phyloP scores from a whole-genome alignment of 1,140 invertebrate species.

The Spodoptera litura region DNA sequence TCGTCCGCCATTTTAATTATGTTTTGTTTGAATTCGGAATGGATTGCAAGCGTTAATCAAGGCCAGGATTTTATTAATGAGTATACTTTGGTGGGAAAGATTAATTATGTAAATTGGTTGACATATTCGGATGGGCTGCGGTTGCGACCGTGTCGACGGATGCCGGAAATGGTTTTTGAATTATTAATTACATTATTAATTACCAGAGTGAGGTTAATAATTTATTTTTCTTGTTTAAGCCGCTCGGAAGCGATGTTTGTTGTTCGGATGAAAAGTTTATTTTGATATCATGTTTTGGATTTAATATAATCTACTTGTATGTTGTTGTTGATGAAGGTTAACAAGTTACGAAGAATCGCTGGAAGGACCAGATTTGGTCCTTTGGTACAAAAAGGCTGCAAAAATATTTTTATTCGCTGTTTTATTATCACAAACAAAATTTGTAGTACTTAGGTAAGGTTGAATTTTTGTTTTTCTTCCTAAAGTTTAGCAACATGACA shows the following conservation, averaged over 20 bases:
- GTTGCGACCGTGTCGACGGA: conserved; percentile 25
- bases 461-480: not conserved
- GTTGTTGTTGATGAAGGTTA: not conserved
- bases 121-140: conserved; percentile 44
- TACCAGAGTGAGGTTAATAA: conserved; percentile 28
- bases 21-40: conserved; percentile 45
- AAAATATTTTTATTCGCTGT: not conserved
- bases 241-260: not conserved
- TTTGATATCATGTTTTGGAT: not conserved
- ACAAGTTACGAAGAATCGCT: not conserved
- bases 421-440: too few relatives aligned
- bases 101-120: conserved; percentile 51
- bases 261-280: not conserved
- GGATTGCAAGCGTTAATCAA: conserved; percentile 47
- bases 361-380: too few relatives aligned
- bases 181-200: conserved; percentile 43
- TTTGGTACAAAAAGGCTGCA: too few relatives aligned
- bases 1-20: conserved; percentile 38
- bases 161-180: conserved; percentile 40
- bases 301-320: not conserved
- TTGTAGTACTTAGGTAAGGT: too few relatives aligned
- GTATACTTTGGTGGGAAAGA: conserved; percentile 46
- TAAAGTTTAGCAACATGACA: not conserved
- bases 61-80: conserved; percentile 48
- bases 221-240: conserved; percentile 38